phyloP scores from a whole-genome alignment of 2,113 vertebrate genomes.

The Urocolius indicus region DNA sequence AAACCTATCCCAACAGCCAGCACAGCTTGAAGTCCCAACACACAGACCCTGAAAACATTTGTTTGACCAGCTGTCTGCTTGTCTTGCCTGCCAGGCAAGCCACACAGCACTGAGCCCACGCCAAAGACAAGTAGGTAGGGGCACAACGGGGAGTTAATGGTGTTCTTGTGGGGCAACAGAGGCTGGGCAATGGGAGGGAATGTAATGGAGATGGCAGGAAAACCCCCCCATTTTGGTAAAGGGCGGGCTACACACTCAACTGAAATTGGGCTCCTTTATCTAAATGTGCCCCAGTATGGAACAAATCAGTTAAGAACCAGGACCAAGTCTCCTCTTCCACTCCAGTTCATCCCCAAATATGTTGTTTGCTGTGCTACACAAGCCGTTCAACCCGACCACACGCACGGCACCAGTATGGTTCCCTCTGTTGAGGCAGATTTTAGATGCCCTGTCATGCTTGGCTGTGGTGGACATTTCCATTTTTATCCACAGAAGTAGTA shows the following conservation, averaged over 20 bases:
- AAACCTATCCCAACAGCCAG: constrained; percentile 43
- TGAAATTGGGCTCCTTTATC: accelerated
- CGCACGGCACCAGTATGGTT: accelerated
- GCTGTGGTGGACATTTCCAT: neutral
- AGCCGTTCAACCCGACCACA: accelerated
- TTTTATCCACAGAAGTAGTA: accelerated
- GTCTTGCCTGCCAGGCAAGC: constrained; percentile 4
- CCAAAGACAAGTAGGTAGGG: neutral
- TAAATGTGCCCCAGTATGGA: accelerated
- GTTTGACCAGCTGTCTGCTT: constrained; percentile 50
- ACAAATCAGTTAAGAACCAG: neutral
- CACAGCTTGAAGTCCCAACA: constrained; percentile 51
- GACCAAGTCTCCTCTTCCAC: neutral
- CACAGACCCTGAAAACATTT: constrained; percentile 12
- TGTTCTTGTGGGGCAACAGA: neutral
- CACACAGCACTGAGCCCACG: neutral
- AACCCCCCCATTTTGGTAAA: accelerated
- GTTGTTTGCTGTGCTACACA: accelerated
- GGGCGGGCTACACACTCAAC: too few species aligned
- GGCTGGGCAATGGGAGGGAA: neutral
- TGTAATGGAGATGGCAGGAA: neutral
- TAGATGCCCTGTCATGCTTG: neutral
- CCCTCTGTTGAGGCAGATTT: neutral
- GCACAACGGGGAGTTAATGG: neutral
- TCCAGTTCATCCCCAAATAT: neutral